These are phyloP conservation scores for Hylaea fasciaria DNA, from an alignment of 2,888 invertebrate genomes.

Conservation along the genomic window DNA sequence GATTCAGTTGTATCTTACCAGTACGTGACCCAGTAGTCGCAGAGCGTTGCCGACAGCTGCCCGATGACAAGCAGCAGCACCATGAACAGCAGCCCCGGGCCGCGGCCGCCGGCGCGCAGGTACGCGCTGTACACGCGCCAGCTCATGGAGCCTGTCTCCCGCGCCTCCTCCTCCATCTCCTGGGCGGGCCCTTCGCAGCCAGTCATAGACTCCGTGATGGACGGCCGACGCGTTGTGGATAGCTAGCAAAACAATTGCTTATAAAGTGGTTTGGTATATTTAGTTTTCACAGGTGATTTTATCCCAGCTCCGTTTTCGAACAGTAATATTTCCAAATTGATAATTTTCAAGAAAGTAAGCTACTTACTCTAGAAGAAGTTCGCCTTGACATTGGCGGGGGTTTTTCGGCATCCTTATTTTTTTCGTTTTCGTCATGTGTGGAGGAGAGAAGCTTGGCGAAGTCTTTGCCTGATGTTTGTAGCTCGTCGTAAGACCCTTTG, in stretches of 20 bases:
- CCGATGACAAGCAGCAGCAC: conserved; percentile 85
- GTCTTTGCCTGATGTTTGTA: conserved; percentile 84
- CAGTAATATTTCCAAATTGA: too few relatives aligned
- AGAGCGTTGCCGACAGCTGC: conserved; percentile 87
- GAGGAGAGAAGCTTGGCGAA: conserved; percentile 84
- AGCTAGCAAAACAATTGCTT: conserved; percentile 51
- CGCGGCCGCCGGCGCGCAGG: conserved; percentile 84
- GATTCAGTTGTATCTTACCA: conserved; percentile 78
- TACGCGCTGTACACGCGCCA: conserved; percentile 87
- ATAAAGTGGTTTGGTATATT: not conserved
- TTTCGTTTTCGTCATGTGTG: conserved; percentile 75
- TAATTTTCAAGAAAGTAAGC: too few relatives aligned
- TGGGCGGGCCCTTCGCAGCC: conserved; percentile 76
- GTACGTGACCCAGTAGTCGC: conserved; percentile 91
- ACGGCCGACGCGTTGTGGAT: conserved; percentile 76
- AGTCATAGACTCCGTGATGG: conserved; percentile 76
- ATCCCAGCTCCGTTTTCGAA: too few relatives aligned
- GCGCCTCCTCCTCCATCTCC: conserved; percentile 86
- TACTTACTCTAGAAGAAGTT: conserved; percentile 74
- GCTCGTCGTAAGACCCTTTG: conserved; percentile 85
- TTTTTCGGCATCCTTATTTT: conserved; percentile 65
- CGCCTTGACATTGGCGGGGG: conserved; percentile 68
- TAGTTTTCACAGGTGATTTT: too few relatives aligned
- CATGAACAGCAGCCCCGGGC: conserved; percentile 80
- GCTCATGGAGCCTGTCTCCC: conserved; percentile 87